Conservation (phyloP, 1,140 invertebrate species). For the Scaptomyza pallida region DNA sequence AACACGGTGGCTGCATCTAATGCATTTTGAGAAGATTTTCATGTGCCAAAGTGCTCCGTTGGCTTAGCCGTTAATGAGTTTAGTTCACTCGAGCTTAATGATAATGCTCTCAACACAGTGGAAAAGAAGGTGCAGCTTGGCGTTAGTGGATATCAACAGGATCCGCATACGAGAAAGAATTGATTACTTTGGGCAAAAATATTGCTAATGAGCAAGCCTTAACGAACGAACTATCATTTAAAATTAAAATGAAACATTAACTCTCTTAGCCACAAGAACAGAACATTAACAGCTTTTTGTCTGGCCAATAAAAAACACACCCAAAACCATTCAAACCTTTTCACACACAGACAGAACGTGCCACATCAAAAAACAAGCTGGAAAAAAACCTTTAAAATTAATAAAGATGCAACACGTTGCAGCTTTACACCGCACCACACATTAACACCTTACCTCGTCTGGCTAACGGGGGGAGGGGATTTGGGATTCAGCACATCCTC, state of each 20-base stretch:
- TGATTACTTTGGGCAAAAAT: neutral
- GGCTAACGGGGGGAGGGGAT: neutral
- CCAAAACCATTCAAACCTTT: constrained; percentile 3
- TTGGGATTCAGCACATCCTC: constrained; percentile 12
- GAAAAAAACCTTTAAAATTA: constrained; percentile 33
- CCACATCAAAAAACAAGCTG: neutral
- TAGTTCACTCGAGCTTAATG: constrained; percentile 31
- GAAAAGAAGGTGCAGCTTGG: neutral
- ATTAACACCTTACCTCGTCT: constrained; percentile 44
- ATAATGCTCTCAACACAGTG: constrained; percentile 55
- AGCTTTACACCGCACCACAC: constrained; percentile 38
- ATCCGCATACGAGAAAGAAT: constrained; percentile 6
- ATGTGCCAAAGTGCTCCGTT: neutral
- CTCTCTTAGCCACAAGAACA: neutral
- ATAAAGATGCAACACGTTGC: constrained; percentile 49
- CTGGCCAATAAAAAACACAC: neutral
- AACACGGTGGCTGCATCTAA: constrained; percentile 12
- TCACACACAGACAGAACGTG: constrained; percentile 4
- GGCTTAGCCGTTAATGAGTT: constrained; percentile 45
- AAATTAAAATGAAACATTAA: neutral
- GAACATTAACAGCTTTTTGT: constrained; percentile 8
- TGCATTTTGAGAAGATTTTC: constrained; percentile 14
- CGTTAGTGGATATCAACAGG: neutral
- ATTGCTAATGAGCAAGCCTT: neutral
- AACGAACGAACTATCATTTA: too few relatives aligned